Percentiles rank a stretch among this genome's conserved stretches.
These are phyloP conservation scores for Fregetta grallaria DNA, from an alignment of 2,113 vertebrate genomes.

Conservation along the genomic window DNA sequence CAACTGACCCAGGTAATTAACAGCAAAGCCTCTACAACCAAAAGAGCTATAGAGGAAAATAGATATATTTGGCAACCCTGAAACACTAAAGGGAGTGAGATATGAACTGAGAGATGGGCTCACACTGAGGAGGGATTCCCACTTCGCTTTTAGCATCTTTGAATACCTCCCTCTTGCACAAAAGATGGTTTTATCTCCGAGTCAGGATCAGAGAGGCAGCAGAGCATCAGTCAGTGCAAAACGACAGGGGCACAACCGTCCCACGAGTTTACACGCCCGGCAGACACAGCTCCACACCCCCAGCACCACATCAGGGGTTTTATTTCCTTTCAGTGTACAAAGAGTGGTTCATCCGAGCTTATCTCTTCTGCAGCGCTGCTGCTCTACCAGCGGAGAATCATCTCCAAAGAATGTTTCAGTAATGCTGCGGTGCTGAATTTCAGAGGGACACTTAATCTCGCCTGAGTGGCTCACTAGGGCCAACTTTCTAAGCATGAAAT, in stretches of 20 bases:
- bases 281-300: not conserved
- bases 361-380: not conserved
- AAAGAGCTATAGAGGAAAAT: not conserved
- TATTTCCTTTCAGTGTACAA: not conserved
- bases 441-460: conserved; percentile 63
- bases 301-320: not conserved
- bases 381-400: conserved; percentile 48
- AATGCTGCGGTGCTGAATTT: conserved; percentile 47
- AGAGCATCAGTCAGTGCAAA: not conserved
- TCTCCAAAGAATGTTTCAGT: conserved; percentile 60
- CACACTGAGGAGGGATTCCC: not conserved
- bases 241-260: not conserved
- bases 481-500: conserved; percentile 62
- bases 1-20: not conserved
- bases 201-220: not conserved
- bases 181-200: not conserved
- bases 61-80: not conserved
- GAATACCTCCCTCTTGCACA: not conserved
- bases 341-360: not conserved
- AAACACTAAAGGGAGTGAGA: not conserved
- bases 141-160: not conserved
- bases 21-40: not conserved
- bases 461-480: conserved; percentile 56
- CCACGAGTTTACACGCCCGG: not conserved
- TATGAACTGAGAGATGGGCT: not conserved